Evolutionary conservation across 2,113 vertebrate species (phyloP).

Genomic region (Cinclus cinclus): DNA sequence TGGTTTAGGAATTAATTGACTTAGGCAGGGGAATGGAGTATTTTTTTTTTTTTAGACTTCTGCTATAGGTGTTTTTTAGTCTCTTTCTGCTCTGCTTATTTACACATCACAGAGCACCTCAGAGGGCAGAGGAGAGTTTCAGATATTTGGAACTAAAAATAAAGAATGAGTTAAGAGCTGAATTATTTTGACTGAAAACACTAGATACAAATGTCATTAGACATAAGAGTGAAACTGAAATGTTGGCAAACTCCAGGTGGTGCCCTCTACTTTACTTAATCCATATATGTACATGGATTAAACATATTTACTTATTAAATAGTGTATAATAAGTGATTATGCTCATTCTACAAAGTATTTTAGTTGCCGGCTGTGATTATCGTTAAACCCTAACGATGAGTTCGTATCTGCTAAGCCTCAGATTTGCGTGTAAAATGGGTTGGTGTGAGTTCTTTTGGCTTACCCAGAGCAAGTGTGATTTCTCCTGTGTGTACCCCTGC

Average conservation of each 20-base stretch:
- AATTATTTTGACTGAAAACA: background rate
- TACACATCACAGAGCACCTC: background rate
- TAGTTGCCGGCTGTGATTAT: background rate
- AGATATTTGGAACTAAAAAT: background rate
- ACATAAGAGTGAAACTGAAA: background rate
- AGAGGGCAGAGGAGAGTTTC: background rate
- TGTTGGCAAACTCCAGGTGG: background rate
- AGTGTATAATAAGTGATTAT: background rate
- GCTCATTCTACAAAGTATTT: background rate
- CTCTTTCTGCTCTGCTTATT: background rate
- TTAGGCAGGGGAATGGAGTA: background rate
- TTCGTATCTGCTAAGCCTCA: background rate
- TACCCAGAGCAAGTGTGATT: background rate
- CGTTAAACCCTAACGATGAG: background rate
- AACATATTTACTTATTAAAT: background rate
- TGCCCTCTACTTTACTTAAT: background rate
- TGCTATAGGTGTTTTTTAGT: background rate
- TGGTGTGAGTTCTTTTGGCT: background rate
- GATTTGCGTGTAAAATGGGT: background rate
- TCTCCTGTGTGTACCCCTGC: background rate
- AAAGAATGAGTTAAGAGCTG: background rate
- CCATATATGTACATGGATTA: fast-evolving
- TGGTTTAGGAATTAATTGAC: background rate
- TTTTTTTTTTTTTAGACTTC: background rate
- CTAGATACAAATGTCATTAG: background rate